A percentile compares a stretch with the other conserved stretches of the same genome.
Conservation (phyloP, 1,140 invertebrate genomes). For the Microplitis demolitor region DNA sequence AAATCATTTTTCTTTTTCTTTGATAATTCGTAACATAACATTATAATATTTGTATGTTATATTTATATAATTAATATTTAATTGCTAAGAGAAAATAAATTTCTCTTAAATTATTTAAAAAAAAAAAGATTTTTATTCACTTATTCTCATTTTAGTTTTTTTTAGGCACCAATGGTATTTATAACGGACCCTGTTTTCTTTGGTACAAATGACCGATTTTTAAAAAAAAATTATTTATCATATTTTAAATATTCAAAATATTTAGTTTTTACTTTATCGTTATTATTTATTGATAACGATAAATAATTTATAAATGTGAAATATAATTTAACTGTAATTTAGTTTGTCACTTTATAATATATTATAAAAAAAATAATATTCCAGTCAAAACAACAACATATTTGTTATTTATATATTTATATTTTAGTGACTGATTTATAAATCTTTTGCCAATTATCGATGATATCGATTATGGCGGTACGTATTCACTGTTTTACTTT, state of each 20-base stretch:
- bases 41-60: background rate
- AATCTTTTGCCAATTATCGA: too few species aligned
- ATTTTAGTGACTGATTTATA: too few species aligned
- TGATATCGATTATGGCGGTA: too few species aligned
- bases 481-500: slow-evolving; percentile 19
- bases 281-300: slow-evolving; percentile 24
- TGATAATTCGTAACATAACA: background rate
- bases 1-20: background rate
- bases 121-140: slow-evolving; percentile 38
- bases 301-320: background rate
- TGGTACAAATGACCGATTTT: slow-evolving; percentile 62
- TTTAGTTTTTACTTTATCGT: background rate
- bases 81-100: slow-evolving; percentile 6
- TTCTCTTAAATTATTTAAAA: slow-evolving; percentile 14
- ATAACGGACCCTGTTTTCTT: slow-evolving; percentile 62
- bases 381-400: too few species aligned
- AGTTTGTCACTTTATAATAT: too few species aligned
- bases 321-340: too few species aligned
- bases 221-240: slow-evolving; percentile 13
- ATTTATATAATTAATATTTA: background rate
- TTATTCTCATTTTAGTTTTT: slow-evolving; percentile 41
- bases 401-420: too few species aligned
- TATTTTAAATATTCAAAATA: slow-evolving; percentile 25
- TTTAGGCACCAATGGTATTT: slow-evolving; percentile 62
- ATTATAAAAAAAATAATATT: too few species aligned